phyloP scores from a whole-genome alignment of 2,797 vertebrate species.

The Leucoraja ocellata region DNA sequence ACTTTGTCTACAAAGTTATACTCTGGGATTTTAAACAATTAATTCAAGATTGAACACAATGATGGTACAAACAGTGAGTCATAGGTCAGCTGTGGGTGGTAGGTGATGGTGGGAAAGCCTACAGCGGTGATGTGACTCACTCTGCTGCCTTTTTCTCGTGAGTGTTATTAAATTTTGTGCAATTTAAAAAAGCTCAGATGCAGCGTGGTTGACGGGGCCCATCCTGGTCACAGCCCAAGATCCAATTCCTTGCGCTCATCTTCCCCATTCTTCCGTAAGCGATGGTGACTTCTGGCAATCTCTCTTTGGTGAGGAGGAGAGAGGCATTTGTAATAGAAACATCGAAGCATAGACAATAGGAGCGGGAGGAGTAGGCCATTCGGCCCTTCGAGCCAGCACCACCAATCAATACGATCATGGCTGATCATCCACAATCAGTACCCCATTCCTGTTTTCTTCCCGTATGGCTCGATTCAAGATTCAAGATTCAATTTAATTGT shows the following conservation, averaged over 20 bases:
- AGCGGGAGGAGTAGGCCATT: too few species aligned
- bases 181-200: slow-evolving; percentile 49
- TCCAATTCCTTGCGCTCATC: slow-evolving; percentile 23
- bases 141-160: slow-evolving; percentile 51
- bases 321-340: background rate
- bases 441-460: too few species aligned
- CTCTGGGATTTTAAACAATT: slow-evolving; percentile 66
- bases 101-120: slow-evolving; percentile 64
- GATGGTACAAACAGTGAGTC: slow-evolving; percentile 64
- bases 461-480: too few species aligned
- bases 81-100: slow-evolving; percentile 71
- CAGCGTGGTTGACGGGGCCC: slow-evolving; percentile 36
- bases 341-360: too few species aligned
- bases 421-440: too few species aligned
- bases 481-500: too few species aligned
- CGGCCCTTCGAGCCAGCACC: too few species aligned
- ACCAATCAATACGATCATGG: too few species aligned
- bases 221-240: background rate
- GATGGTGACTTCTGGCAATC: background rate
- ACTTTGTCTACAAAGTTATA: slow-evolving; percentile 50
- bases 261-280: slow-evolving; percentile 38
- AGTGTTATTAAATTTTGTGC: slow-evolving; percentile 54
- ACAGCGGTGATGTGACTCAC: slow-evolving; percentile 58
- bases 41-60: slow-evolving; percentile 69
- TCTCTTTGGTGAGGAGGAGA: background rate